Evolutionary conservation across 1,140 invertebrate species (phyloP).

Genomic region (Cydia pomonella): DNA sequence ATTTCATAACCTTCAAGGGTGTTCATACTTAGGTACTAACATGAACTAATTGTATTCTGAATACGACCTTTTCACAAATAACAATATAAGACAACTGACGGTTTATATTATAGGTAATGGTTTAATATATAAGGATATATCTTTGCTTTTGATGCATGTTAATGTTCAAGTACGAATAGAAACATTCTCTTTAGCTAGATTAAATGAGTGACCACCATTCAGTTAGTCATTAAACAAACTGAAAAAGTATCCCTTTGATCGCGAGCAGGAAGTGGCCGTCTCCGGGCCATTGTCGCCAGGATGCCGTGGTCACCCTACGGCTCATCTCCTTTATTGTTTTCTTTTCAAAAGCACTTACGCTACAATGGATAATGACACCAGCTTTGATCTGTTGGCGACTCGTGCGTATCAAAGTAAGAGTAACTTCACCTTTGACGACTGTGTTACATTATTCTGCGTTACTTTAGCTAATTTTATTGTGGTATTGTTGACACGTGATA

Average conservation of each 20-base stretch:
- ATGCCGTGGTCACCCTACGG: conserved; percentile 44
- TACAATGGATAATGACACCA: conserved; percentile 63
- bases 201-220: conserved; percentile 27
- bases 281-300: conserved; percentile 60
- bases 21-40: too few species aligned
- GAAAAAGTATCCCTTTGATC: conserved; percentile 57
- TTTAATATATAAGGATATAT: background rate
- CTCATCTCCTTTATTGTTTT: conserved; percentile 75
- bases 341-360: conserved; percentile 63
- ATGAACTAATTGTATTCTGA: background rate
- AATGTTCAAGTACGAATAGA: background rate
- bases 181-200: background rate
- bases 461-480: conserved; percentile 40
- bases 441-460: conserved; percentile 31
- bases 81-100: too few species aligned
- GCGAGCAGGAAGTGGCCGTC: conserved; percentile 59
- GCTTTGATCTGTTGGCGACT: conserved; percentile 64
- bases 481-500: conserved; percentile 64
- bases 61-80: too few species aligned
- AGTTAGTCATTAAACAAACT: conserved; percentile 32
- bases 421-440: conserved; percentile 28
- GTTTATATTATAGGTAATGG: too few species aligned
- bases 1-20: background rate
- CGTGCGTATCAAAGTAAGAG: conserved; percentile 33
- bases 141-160: background rate